A percentile compares a stretch with the other conserved stretches of the same genome.
These are phyloP conservation scores for Chaetops frenatus DNA, from an alignment of 2,113 vertebrate species.

Conservation along the genomic window DNA sequence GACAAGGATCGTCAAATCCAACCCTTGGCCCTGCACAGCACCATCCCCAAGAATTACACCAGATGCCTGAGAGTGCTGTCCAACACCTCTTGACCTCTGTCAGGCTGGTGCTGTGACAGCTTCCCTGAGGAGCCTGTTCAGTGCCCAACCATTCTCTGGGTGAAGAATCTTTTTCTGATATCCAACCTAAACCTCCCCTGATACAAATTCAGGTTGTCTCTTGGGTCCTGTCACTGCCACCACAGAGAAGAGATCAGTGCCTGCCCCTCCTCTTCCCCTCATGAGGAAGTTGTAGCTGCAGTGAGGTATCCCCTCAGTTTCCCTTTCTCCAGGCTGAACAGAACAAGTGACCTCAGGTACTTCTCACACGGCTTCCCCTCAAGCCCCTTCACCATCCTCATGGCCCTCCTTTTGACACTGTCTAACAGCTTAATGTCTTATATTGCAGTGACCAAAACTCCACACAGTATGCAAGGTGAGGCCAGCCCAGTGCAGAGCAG, in stretches of 20 bases:
- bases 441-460: neutral
- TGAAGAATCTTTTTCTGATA: neutral
- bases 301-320: neutral
- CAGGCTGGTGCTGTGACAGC: neutral
- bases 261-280: neutral
- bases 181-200: neutral
- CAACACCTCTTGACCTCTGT: neutral
- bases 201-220: neutral
- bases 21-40: neutral
- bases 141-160: rapidly evolving
- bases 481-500: neutral
- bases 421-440: neutral
- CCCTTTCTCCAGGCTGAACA: neutral
- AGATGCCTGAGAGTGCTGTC: too few species aligned
- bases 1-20: neutral
- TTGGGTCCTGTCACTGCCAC: rapidly evolving
- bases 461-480: neutral
- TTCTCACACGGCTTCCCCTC: neutral
- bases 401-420: neutral
- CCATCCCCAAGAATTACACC: neutral
- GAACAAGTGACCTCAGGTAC: neutral
- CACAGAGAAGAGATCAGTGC: neutral
- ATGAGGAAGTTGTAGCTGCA: neutral
- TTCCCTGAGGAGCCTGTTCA: neutral
- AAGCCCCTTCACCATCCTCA: neutral